Evolutionary conservation across 2,113 vertebrate species (phyloP), one percentile per base, ranked within the genome.

Genomic region (Centropristis striata): DNA sequence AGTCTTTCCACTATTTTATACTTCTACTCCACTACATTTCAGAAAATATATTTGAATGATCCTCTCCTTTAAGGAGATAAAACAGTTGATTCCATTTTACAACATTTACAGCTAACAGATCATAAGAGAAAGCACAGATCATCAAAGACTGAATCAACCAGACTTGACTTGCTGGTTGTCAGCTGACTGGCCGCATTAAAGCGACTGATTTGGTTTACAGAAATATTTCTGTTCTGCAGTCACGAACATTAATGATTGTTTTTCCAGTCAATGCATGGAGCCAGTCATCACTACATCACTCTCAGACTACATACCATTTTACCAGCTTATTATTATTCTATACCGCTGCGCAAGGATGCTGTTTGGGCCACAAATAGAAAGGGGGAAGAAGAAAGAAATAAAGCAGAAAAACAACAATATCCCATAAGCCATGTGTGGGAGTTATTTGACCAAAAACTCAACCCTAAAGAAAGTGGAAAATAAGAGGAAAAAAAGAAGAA

Each of bases 371-470:
- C 23, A 54, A 79, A 79, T 25, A 49, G 32, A 59, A 25, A 46
- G 41, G 39, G 10, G 1, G 20, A 37, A n/a, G n/a, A n/a, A n/a
- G n/a, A n/a, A n/a, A n/a, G 51, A 70, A 50, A 59, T 32, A 36
- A 55, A 54, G 49, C 55, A 49, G 21, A 67, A 44, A 41, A 65
- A 75, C 20, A 76, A 71, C 42, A 59, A 53, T 1, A 66, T 16
- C 53, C 75, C 23, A 71, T 28, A 76, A 76, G 79, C 18, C 57
- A 61, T 72, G 51, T 49, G 72, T 84, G 63, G 80, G 69, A 84
- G 75, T 77, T 57, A 53, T 80, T 42, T 58, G 41, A 60, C 47
- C 44, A 21, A 79, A 58, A 27, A 58, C 4, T 32, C 16, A 36
- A 65, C 21, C 46, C 10, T 15, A 12, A 51, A 54, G 63, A 78